Conservation (phyloP, 2,888 invertebrate species). For the Agonopterix alstromeriana region DNA sequence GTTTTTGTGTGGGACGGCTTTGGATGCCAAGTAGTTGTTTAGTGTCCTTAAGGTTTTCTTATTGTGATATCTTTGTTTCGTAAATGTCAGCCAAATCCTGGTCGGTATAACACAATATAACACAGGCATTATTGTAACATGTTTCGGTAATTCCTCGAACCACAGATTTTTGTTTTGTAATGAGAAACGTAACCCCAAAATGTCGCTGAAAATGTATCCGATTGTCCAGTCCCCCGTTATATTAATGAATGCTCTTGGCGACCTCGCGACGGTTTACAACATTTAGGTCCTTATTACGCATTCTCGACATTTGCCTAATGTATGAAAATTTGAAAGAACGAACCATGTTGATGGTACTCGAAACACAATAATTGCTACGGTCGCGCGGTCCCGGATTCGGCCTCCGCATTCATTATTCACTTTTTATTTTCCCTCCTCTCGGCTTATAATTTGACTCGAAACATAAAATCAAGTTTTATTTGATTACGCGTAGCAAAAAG, state of each 20-base stretch:
- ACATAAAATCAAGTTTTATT: slow-evolving; percentile 77
- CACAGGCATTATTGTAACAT: too few relatives aligned
- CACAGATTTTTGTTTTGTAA: slow-evolving; percentile 2
- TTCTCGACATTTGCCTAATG: slow-evolving; percentile 74
- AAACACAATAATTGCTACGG: slow-evolving; percentile 76
- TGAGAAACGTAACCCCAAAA: slow-evolving; percentile 4
- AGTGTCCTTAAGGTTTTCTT: background rate
- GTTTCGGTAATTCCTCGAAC: background rate
- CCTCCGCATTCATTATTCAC: slow-evolving; percentile 75
- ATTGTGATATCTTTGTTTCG: background rate
- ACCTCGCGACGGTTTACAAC: slow-evolving; percentile 55
- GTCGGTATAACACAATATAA: background rate
- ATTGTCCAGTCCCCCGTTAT: slow-evolving; percentile 47
- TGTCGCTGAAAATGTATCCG: slow-evolving; percentile 29
- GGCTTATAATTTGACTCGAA: slow-evolving; percentile 75
- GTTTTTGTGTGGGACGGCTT: slow-evolving; percentile 20
- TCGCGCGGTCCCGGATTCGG: slow-evolving; percentile 68
- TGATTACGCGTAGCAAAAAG: slow-evolving; percentile 65
- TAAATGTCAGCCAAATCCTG: background rate
- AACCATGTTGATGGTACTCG: slow-evolving; percentile 74
- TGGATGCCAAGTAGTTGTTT: slow-evolving; percentile 11
- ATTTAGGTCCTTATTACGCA: slow-evolving; percentile 70
- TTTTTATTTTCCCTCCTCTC: slow-evolving; percentile 72
- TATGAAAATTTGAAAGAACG: slow-evolving; percentile 75
- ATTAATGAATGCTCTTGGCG: slow-evolving; percentile 53